Conservation (phyloP, 2,888 invertebrate genomes). For the Lochmaea capreae region DNA sequence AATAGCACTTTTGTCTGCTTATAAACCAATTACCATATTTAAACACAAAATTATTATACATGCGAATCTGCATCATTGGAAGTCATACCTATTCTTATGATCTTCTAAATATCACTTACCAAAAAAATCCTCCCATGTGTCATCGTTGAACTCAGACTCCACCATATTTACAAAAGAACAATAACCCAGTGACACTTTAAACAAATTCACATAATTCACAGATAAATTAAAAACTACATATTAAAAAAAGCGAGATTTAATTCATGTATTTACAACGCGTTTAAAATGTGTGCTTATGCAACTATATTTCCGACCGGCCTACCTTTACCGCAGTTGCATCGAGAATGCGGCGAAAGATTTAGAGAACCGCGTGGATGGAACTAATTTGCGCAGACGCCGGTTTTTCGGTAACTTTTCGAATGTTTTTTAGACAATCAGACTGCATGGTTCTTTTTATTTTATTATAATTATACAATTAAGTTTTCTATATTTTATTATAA, state of each 20-base stretch:
- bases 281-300: not conserved
- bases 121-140: conserved; percentile 64
- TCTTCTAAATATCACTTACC: conserved; percentile 54
- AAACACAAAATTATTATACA: not conserved
- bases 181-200: conserved; percentile 39
- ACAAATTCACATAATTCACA: conserved; percentile 50
- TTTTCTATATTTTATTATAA: too few species aligned
- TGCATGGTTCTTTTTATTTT: not conserved
- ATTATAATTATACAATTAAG: too few species aligned
- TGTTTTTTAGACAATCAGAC: not conserved
- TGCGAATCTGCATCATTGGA: not conserved
- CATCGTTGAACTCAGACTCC: conserved; percentile 58
- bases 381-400: not conserved
- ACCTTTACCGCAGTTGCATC: not conserved
- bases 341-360: not conserved
- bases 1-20: not conserved
- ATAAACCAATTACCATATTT: conserved; percentile 5
- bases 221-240: conserved; percentile 30
- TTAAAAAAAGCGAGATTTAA: not conserved
- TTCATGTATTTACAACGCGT: conserved; percentile 6
- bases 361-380: conserved; percentile 8
- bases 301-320: not conserved
- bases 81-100: too few species aligned
- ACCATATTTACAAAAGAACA: conserved; percentile 56
- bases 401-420: conserved; percentile 11